Conservation (phyloP, 2,797 vertebrate species). For the Micropoecilia bifurca region DNA sequence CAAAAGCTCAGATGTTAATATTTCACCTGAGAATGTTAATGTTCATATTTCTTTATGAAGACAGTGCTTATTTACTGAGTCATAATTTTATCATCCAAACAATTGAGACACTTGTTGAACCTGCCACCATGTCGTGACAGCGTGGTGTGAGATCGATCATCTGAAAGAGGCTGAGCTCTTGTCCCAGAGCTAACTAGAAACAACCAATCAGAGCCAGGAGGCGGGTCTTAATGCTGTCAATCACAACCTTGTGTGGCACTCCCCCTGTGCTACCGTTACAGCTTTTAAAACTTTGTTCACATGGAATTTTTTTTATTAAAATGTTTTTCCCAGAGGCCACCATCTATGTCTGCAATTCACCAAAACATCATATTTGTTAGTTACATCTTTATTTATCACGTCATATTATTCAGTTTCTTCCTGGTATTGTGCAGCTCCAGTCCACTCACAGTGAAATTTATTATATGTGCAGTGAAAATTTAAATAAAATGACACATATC, state of each 20-base stretch:
- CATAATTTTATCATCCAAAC: no score
- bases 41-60: constrained; percentile 57
- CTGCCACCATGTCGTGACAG: no score
- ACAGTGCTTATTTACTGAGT: constrained; percentile 14
- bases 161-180: no score
- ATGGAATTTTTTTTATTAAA: not conserved
- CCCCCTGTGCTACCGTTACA: not conserved
- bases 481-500: not conserved
- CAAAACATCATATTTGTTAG: not conserved
- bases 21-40: constrained; percentile 49
- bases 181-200: no score
- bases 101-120: no score
- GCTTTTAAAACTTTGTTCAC: not conserved
- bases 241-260: no score
- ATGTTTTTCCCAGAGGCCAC: not conserved
- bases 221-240: no score
- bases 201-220: no score
- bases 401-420: not conserved
- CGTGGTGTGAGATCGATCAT: no score
- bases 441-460: not conserved
- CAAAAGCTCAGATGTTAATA: constrained; percentile 73
- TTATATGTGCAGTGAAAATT: not conserved
- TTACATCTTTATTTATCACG: not conserved
- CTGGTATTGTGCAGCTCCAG: not conserved
- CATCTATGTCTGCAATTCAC: not conserved